Conservation (phyloP, 1,140 invertebrate genomes). For the Macrocentrus cingulum region DNA sequence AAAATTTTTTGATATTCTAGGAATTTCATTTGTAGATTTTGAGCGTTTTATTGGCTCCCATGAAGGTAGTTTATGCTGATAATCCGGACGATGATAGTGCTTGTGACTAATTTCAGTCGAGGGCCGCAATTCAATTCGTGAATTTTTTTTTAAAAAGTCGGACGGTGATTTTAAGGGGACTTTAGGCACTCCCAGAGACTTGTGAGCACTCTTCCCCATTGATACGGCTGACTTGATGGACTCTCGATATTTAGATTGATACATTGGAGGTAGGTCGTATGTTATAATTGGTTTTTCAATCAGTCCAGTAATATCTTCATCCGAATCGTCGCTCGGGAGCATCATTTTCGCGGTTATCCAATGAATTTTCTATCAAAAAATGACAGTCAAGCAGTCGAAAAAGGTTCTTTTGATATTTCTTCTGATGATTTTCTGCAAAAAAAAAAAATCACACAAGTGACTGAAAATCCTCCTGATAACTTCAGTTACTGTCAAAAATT, state of each 20-base stretch:
- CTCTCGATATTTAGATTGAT: slow-evolving; percentile 27
- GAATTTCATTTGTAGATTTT: slow-evolving; percentile 31
- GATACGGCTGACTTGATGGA: slow-evolving; percentile 9
- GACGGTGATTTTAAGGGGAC: slow-evolving; percentile 59
- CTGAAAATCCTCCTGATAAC: too few species aligned
- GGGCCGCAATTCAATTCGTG: slow-evolving; percentile 1
- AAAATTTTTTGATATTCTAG: slow-evolving; percentile 55
- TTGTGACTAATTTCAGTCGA: slow-evolving; percentile 28
- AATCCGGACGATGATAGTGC: slow-evolving; percentile 30
- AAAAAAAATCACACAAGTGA: too few species aligned
- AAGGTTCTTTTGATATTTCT: too few species aligned
- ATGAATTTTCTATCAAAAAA: too few species aligned
- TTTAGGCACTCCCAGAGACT: slow-evolving; percentile 65
- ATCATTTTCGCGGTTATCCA: too few species aligned
- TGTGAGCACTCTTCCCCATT: slow-evolving; percentile 44
- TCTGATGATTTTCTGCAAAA: too few species aligned
- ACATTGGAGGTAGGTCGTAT: slow-evolving; percentile 15
- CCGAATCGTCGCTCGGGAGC: not conserved
- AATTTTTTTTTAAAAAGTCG: slow-evolving; percentile 63
- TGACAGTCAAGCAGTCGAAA: too few species aligned
- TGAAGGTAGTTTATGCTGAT: slow-evolving; percentile 31
- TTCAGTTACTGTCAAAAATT: too few species aligned
- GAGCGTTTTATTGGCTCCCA: slow-evolving; percentile 33
- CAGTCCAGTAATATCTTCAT: slow-evolving; percentile 40
- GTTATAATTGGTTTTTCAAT: slow-evolving; percentile 2